Evolutionary conservation across 2,113 vertebrate genomes (phyloP).

Genomic region (Takifugu flavidus): DNA sequence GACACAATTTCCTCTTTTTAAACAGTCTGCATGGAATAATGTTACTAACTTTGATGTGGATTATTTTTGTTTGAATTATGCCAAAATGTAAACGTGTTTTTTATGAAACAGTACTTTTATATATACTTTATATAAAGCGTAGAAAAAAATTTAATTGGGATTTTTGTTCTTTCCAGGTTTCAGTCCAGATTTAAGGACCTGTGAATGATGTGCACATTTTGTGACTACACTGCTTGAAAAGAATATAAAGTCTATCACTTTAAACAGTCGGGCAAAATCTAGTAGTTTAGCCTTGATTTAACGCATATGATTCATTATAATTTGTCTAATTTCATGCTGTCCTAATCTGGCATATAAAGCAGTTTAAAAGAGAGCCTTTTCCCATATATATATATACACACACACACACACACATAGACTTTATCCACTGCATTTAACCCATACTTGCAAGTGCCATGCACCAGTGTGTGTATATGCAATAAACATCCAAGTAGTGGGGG

Average conservation of each 20-base stretch:
- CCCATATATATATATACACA: no score
- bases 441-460: no score
- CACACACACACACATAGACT: no score
- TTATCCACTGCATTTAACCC: no score
- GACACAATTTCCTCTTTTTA: constrained; percentile 9
- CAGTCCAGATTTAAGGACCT: constrained; percentile 12
- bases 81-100: constrained; percentile 43
- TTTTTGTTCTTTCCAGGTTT: constrained; percentile 1
- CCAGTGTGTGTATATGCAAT: no score
- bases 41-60: constrained; percentile 36
- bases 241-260: constrained; percentile 30
- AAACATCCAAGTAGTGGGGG: no score
- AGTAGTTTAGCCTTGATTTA: no score
- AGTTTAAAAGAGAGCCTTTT: no score
- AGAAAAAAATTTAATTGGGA: constrained; percentile 6
- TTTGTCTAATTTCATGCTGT: no score
- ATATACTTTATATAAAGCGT: constrained; percentile 11
- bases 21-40: constrained; percentile 45
- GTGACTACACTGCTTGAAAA: constrained; percentile 41
- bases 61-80: constrained; percentile 26
- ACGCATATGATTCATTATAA: no score
- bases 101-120: constrained; percentile 30
- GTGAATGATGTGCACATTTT: constrained; percentile 28
- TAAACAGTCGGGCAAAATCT: constrained; percentile 5
- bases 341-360: no score